Base-by-base conservation (phyloP, 2,797 vertebrate genomes). In the Cetoscarus ocellatus region DNA sequence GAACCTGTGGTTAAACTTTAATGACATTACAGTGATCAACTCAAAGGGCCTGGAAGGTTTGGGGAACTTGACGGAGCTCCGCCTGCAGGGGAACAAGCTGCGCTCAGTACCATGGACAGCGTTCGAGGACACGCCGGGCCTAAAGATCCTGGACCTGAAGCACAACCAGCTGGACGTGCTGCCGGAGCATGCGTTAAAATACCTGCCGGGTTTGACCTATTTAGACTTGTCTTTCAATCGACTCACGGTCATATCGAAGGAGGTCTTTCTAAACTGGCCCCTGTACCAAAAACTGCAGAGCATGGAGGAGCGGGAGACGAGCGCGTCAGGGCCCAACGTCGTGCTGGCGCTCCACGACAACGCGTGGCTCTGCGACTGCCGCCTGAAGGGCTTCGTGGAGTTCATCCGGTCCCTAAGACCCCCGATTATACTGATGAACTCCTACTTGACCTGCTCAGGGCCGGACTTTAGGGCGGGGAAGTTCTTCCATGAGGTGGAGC, bases 161-260 rank as follows among this genome's bases (percentile, higher is more conserved):
- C 94, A 96, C 92, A 98, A 98, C 87, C 91, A 92, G 70, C 88
- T 97, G 38, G 96, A 98, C n/a, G 95, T 94, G 39, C 94, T 98
- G 40, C 96, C 97, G 48, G 97, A 97, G 71, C 87, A 97, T 0
- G 95, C 96, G 0, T 92, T 99, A 47, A 96, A 93, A 77, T 96
- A 93, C 79, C 85, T 99, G 81, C 89, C 93, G 68, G 94, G 89
- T 77, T 91, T 98, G 90, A 97, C 95, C 82, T 98, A 97, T 82
- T 96, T 99, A 94, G 97, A 98, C 75, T 90, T 98, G 57, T 98
- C 97, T 75, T 98, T 95, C 92, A 99, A 97, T 90, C 95, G 93
- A 86, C 95, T 99, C 84, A 95, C 94, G 0, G 93, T 98, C 73
- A 95, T 97, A 86, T 97, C 97, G 55, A 97, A 91, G 84, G 96